Evolutionary conservation across 2,113 vertebrate species (phyloP).

Genomic region (Hucho hucho): DNA sequence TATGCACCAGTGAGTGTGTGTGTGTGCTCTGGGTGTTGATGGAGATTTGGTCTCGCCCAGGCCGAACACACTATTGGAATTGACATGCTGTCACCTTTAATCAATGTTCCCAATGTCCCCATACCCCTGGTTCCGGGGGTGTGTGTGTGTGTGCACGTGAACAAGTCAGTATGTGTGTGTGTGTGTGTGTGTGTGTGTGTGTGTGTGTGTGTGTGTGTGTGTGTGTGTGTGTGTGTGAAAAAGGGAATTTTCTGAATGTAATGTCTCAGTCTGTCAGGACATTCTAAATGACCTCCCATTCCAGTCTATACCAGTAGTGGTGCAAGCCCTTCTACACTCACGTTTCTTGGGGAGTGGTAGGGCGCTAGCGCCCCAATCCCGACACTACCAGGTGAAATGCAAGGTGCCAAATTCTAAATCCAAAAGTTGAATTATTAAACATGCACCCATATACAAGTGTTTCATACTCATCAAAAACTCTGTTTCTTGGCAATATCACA

Average conservation of each 20-base stretch:
- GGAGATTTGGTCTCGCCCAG: slow-evolving; percentile 27
- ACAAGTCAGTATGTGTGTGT: slow-evolving; percentile 7
- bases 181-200: not conserved
- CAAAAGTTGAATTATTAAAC: no score
- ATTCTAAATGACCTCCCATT: not conserved
- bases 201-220: not conserved
- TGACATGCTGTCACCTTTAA: slow-evolving; percentile 66
- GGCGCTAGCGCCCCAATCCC: no score
- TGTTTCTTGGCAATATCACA: no score
- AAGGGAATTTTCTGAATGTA: slow-evolving; percentile 19
- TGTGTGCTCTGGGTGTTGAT: slow-evolving; percentile 18
- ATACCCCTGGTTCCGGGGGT: slow-evolving; percentile 37
- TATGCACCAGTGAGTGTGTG: not conserved
- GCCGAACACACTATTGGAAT: slow-evolving; percentile 49
- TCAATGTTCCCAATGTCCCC: slow-evolving; percentile 57
- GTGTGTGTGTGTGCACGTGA: slow-evolving; percentile 3
- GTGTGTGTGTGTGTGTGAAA: slow-evolving; percentile 5
- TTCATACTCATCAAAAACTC: no score
- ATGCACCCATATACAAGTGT: no score
- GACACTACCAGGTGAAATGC: no score
- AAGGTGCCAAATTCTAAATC: no score
- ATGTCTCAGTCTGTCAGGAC: not conserved
- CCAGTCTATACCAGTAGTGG: not conserved
- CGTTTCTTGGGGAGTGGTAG: no score
- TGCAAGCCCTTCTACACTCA: not conserved